These are phyloP conservation scores for Protobothrops flavoviridis DNA, from an alignment of 2,113 vertebrate species.

Conservation along the genomic window DNA sequence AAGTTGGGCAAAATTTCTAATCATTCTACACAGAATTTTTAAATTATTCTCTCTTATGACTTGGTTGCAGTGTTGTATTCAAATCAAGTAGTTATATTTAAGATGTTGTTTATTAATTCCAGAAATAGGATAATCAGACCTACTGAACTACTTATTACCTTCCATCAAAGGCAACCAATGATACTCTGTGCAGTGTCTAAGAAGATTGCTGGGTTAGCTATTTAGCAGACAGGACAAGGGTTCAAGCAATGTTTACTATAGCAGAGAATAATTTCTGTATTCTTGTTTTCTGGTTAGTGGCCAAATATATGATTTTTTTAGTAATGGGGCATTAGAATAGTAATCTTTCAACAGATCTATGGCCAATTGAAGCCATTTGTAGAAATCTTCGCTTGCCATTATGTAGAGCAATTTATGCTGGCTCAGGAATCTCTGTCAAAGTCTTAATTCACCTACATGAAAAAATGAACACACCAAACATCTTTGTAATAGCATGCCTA, in stretches of 20 bases:
- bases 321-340: neutral
- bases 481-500: neutral
- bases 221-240: neutral
- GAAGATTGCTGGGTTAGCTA: neutral
- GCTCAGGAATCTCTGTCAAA: neutral
- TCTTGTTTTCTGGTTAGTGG: neutral
- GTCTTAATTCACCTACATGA: neutral
- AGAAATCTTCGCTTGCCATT: neutral
- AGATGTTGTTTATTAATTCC: constrained; percentile 20
- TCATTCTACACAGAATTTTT: accelerated
- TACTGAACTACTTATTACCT: neutral
- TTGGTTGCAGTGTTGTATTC: neutral
- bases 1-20: neutral
- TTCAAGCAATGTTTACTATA: neutral
- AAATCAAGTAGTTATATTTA: constrained; percentile 21
- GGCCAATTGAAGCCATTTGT: neutral
- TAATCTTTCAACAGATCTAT: neutral
- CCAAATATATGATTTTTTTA: neutral
- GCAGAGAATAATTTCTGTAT: neutral
- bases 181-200: accelerated
- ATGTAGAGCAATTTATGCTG: neutral
- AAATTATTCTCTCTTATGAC: accelerated
- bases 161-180: neutral
- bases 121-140: constrained; percentile 14
- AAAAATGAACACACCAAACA: neutral